phyloP scores from a whole-genome alignment of 2,888 invertebrate genomes.

The Loripinus fragilis region DNA sequence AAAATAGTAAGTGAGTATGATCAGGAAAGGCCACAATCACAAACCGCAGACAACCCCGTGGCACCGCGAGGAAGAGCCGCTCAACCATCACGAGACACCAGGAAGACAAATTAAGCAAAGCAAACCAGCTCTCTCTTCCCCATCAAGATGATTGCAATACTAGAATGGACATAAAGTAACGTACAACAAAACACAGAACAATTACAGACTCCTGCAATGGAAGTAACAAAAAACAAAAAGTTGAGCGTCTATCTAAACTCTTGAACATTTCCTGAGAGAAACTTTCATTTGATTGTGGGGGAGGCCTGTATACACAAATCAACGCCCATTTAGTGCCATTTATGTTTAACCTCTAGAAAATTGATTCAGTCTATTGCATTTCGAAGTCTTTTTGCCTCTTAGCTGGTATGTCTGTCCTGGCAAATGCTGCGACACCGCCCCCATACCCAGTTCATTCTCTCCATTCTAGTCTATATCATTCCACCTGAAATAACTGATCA shows the following conservation, averaged over 20 bases:
- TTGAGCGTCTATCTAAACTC: neutral
- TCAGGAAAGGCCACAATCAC: no score
- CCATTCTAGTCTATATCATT: constrained; percentile 13
- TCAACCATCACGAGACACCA: no score
- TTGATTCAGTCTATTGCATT: constrained; percentile 28
- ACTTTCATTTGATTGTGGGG: constrained; percentile 7
- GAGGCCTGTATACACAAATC: constrained; percentile 34
- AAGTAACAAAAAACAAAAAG: no score
- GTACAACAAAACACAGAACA: no score
- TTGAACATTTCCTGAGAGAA: constrained; percentile 3
- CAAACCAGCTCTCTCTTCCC: no score
- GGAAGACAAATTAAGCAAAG: no score
- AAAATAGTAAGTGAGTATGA: no score
- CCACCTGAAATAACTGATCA: constrained; percentile 19
- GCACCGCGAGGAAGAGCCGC: no score
- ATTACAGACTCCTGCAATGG: no score
- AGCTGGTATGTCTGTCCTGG: constrained; percentile 31
- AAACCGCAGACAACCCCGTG: no score
- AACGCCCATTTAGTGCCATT: constrained; percentile 33
- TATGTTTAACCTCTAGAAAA: constrained; percentile 25
- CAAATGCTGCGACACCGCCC: constrained; percentile 25
- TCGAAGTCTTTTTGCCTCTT: constrained; percentile 30
- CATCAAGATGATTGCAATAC: no score
- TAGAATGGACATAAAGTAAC: no score
- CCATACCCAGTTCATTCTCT: constrained; percentile 27